Evolutionary conservation across 2,888 invertebrate species (phyloP).

Genomic region (Amblyjoppa proteus): DNA sequence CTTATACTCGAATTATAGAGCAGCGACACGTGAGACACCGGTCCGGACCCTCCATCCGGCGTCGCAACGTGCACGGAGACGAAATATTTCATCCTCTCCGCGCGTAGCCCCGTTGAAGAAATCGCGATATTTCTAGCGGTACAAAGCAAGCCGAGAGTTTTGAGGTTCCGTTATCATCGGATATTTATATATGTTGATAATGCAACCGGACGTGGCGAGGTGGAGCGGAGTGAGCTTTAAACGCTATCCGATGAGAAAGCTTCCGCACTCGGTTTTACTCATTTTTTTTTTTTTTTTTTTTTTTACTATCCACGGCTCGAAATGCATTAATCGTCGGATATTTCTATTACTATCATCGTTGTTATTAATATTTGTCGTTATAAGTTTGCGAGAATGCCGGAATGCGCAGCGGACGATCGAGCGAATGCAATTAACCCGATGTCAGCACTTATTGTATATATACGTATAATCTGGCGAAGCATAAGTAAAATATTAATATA

Average conservation of each 20-base stretch:
- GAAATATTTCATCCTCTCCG: slow-evolving; percentile 26
- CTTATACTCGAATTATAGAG: slow-evolving; percentile 16
- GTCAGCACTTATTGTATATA: slow-evolving; percentile 34
- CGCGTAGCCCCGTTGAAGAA: neutral
- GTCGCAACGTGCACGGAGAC: slow-evolving; percentile 9
- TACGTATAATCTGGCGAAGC: slow-evolving; percentile 39
- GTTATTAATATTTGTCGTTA: neutral
- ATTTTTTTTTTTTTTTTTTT: no score
- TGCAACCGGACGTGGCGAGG: slow-evolving; percentile 68
- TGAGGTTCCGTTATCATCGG: slow-evolving; percentile 70
- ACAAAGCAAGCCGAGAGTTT: neutral
- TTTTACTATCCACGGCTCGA: neutral
- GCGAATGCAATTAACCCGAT: slow-evolving; percentile 43
- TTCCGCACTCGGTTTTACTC: neutral
- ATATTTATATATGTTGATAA: slow-evolving; percentile 76
- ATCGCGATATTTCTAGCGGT: neutral
- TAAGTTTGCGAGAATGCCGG: neutral
- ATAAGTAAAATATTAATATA: slow-evolving; percentile 74
- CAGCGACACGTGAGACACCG: slow-evolving; percentile 8
- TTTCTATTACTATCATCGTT: neutral
- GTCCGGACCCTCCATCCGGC: neutral
- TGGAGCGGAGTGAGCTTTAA: neutral
- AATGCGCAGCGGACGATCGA: slow-evolving; percentile 14
- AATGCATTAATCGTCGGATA: neutral
- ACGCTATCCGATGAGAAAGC: neutral